Percentiles rank a stretch among this genome's conserved stretches.
phyloP scores from a whole-genome alignment of 2,113 vertebrate species.

The Alces alces region DNA sequence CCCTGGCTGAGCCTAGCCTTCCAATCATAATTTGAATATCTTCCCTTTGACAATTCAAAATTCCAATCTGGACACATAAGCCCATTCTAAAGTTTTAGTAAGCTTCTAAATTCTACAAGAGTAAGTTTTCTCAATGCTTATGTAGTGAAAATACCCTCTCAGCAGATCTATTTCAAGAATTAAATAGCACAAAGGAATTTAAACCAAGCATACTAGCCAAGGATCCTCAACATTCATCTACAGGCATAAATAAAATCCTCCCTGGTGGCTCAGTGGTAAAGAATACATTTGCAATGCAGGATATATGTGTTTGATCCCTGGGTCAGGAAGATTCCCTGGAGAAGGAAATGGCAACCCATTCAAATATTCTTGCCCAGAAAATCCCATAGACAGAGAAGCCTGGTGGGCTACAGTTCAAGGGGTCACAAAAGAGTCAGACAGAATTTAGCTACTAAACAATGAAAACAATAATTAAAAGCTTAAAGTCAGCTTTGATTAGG shows the following conservation, averaged over 20 bases:
- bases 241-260: background rate
- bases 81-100: background rate
- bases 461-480: background rate
- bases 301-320: background rate
- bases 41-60: background rate
- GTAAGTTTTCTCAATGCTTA: background rate
- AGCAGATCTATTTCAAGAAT: background rate
- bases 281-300: background rate
- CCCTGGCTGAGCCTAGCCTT: background rate
- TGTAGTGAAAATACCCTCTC: background rate
- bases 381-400: background rate
- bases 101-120: background rate
- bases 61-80: background rate
- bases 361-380: background rate
- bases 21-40: background rate
- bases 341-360: background rate
- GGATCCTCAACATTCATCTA: background rate
- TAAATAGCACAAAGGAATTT: background rate
- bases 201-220: background rate
- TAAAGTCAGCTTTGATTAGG: background rate
- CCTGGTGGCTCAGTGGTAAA: background rate
- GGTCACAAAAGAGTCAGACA: background rate
- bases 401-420: background rate
- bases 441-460: background rate
- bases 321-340: background rate